Evolutionary conservation across 1,140 invertebrate species (phyloP), one percentile per base, ranked within the genome.

Genomic region (Procambarus clarkii): DNA sequence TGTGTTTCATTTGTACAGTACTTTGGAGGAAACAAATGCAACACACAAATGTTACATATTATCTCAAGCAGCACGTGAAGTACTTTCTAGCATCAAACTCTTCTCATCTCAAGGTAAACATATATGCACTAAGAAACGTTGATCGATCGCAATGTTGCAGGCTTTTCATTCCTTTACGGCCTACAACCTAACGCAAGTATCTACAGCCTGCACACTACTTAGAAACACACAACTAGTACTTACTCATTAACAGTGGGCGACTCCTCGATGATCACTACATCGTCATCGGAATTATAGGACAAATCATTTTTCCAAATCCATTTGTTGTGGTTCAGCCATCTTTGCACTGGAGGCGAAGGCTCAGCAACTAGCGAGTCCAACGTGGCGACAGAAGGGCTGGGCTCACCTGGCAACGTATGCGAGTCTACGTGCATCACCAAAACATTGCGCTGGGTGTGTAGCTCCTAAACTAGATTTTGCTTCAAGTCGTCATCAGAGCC

Each of bases 271-370:
- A 86, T 44, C 18, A 86, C 84, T 46, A 76, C 84, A 34, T 86
- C 84, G 44, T 86, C 84, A 44, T 86, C 84, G 5, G 84, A 86
- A 86, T 86, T 86, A 50, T 54, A 76, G 21, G 45, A 24, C 21
- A 50, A 77, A 24, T 86, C 50, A n/a, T 45, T 69, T n/a, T 15
- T 85, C 64, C 82, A 85, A 48, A n/a, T 85, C 82, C 84, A 86
- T 86, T 76, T 76, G 69, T 74, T 86, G 69, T 86, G 64, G 64
- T 76, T 86, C 84, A 46, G 84, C 84, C 84, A 86, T 86, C 84
- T 86, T 86, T 8, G 84, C 45, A 74, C 69, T 34, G 8, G 21
- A 5, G 7, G 69, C 0, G 8, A 34, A 9, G 69, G 69, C 69
- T 74, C 69, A 1, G 8, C 2, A 4, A 34, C 69, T 74, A 74